Base-by-base conservation (phyloP, 2,888 invertebrate species). In the Xestia ashworthii region DNA sequence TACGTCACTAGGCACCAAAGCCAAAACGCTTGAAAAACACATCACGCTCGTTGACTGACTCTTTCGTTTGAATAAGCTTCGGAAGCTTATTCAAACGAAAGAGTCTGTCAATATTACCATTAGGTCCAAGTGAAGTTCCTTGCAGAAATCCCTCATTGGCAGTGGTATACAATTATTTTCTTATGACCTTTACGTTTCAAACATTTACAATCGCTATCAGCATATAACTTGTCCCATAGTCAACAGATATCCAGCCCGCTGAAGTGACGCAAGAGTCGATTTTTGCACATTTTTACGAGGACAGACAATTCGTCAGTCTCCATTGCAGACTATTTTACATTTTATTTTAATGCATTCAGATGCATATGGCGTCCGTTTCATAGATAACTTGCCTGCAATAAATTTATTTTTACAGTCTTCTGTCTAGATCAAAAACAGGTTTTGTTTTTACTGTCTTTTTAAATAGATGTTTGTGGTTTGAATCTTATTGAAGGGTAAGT, bases 201-300 rank as follows among this genome's bases (percentile, higher is more conserved):
- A 25, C 14, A 58, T 58, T 60, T 16, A 16, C 3, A 32, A 67
- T 64, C 74, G 73, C 81, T 71, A 0, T 22, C 6, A 64, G 69
- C 78, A 71, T 72, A 11, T 83, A 46, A 74, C 81, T 91, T 89
- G 76, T 44, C 16, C 86, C 88, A 74, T 64, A 83, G 66, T 60
- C 25, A 78, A 78, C 82, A 87, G 71, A 81, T 84, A 81, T 81
- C 76, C 85, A 87, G 80, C 81, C 16, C 55, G 79, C 65, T 44
- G 76, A 80, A 90, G 81, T 95, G 95, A 95, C 93, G 94, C 90
- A 94, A 95, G 92, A 92, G 92, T 38, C 85, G 91, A 93, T 93
- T 94, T 94, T 94, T 93, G 93, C 93, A 91, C 93, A 91, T 87
- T 94, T 90, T 95, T 93, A 94, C 91, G 93, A 93, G 85, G 88